These are phyloP conservation scores for Eleutherodactylus coqui DNA, from an alignment of 2,797 vertebrate species.

Conservation along the genomic window DNA sequence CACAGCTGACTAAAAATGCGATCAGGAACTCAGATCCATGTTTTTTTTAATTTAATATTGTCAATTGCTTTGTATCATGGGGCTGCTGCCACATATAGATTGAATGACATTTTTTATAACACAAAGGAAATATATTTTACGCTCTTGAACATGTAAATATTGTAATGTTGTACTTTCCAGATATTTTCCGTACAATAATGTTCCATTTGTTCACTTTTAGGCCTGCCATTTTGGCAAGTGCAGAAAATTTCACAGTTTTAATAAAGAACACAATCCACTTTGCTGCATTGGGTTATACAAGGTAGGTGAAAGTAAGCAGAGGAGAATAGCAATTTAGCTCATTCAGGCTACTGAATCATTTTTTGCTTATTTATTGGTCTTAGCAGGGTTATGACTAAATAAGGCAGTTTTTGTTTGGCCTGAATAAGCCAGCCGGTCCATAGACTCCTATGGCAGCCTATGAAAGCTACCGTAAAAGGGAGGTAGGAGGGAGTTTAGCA, in stretches of 20 bases:
- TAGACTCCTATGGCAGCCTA: too few relatives aligned
- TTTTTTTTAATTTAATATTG: too few relatives aligned
- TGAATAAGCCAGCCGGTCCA: too few relatives aligned
- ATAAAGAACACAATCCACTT: constrained; percentile 88
- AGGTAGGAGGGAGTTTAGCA: too few relatives aligned
- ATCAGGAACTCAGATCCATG: too few relatives aligned
- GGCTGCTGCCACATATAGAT: neutral
- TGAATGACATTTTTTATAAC: neutral
- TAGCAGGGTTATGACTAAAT: too few relatives aligned
- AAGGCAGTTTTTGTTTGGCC: too few relatives aligned
- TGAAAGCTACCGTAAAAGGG: too few relatives aligned
- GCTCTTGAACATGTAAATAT: neutral
- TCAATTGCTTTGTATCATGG: too few relatives aligned
- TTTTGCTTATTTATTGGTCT: neutral
- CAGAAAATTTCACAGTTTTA: constrained; percentile 89
- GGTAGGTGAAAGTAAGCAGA: constrained; percentile 72
- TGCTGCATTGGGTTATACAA: constrained; percentile 83
- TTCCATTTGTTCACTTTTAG: constrained; percentile 68
- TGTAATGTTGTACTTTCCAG: neutral
- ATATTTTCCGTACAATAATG: neutral
- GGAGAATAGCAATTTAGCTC: neutral
- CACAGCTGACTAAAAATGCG: too few relatives aligned
- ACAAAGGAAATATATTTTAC: neutral
- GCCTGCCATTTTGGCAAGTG: constrained; percentile 81
- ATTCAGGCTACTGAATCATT: neutral